Conservation (phyloP, 2,113 vertebrate species). For the Pachyramphus minor region DNA sequence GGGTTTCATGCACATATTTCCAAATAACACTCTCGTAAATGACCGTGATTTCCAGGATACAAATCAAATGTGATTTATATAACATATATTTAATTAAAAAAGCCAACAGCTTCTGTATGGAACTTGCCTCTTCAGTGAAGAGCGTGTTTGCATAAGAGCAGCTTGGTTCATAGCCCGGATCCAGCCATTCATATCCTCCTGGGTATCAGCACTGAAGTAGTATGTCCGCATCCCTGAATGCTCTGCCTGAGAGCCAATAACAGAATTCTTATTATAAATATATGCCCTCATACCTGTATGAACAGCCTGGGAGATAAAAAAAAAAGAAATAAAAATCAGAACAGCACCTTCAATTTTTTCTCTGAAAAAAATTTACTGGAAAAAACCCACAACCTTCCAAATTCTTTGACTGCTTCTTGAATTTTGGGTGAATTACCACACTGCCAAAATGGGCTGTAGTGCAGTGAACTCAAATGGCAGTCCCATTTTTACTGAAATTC, state of each 20-base stretch:
- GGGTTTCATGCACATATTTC: neutral
- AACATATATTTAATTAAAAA: accelerated
- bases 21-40: neutral
- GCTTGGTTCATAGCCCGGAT: constrained; percentile 96
- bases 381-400: neutral
- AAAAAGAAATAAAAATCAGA: neutral
- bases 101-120: neutral
- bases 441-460: neutral
- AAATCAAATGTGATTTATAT: neutral
- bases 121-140: constrained; percentile 87
- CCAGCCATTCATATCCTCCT: constrained; percentile 97
- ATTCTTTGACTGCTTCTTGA: neutral
- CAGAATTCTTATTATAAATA: constrained; percentile 90
- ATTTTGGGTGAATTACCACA: neutral
- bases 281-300: constrained; percentile 95
- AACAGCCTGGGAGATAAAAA: constrained; percentile 78
- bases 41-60: neutral
- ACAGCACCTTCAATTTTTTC: neutral
- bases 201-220: constrained; percentile 97
- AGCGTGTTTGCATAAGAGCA: constrained; percentile 89
- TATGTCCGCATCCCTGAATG: constrained; percentile 96
- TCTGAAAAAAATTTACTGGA: neutral
- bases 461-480: neutral
- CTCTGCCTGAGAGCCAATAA: constrained; percentile 89
- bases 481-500: neutral